Conservation (phyloP, 2,888 invertebrate genomes). For the Parnassius glacialis region DNA sequence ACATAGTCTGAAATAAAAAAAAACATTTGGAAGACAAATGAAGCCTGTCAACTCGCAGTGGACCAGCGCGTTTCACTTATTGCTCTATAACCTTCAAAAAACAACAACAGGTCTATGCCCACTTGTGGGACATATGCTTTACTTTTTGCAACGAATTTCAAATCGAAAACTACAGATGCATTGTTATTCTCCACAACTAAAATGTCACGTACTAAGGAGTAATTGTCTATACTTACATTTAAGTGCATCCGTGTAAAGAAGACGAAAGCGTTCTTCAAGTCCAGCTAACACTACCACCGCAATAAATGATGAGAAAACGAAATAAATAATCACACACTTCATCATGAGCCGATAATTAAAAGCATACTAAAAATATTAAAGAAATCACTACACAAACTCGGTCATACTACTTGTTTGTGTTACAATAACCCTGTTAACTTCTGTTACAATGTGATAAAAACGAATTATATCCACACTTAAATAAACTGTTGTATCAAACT, state of each 20-base stretch:
- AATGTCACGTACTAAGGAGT: no score
- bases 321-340: not conserved
- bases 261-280: slow-evolving; percentile 20
- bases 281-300: slow-evolving; percentile 2
- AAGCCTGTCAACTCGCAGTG: no score
- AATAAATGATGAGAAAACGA: slow-evolving; percentile 2
- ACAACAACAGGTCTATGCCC: no score
- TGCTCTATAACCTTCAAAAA: no score
- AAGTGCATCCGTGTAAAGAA: slow-evolving; percentile 25
- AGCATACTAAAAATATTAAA: slow-evolving; percentile 6
- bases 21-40: no score
- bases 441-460: not conserved
- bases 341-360: slow-evolving; percentile 1
- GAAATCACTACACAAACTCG: not conserved
- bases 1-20: no score
- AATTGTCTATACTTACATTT: slow-evolving; percentile 22
- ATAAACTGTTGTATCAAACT: not conserved
- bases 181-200: no score
- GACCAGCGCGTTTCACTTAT: no score
- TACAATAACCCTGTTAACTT: slow-evolving; percentile 6
- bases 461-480: slow-evolving; percentile 11
- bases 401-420: slow-evolving; percentile 4
- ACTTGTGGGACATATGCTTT: no score
- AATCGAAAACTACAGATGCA: no score
- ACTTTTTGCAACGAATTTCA: no score